A percentile compares a stretch with the other conserved stretches of the same genome.
Evolutionary conservation across 35 echinoderm and acorn worm species (phyloP).

Genomic region (Diadema setosum): DNA sequence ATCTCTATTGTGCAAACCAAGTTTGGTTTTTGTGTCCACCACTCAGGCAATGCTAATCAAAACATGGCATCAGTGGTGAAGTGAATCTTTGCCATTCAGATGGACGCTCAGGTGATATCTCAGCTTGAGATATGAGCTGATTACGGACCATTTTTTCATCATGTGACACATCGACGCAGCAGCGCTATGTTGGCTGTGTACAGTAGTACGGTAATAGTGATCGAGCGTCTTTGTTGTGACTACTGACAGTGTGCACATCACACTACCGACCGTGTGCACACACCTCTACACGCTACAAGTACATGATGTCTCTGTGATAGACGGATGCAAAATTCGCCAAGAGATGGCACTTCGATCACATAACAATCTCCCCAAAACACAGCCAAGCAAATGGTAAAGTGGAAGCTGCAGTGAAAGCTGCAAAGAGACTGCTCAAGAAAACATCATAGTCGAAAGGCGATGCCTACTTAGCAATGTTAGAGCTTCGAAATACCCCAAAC

Average conservation of each 20-base stretch:
- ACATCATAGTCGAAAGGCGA: slow-evolving; percentile 15
- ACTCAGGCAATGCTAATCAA: too few relatives aligned
- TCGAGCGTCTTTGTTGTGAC: slow-evolving; percentile 24
- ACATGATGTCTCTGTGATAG: too few relatives aligned
- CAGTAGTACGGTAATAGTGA: background rate
- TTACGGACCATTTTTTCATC: slow-evolving; percentile 38
- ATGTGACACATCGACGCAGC: slow-evolving; percentile 52
- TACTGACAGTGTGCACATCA: slow-evolving; percentile 4
- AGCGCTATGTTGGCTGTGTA: background rate
- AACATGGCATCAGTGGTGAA: too few relatives aligned
- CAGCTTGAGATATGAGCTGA: too few relatives aligned
- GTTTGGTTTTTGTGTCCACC: too few relatives aligned
- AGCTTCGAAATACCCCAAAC: slow-evolving; percentile 34
- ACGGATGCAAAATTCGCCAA: background rate
- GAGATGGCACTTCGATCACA: background rate
- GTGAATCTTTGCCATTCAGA: too few relatives aligned
- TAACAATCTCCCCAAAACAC: background rate
- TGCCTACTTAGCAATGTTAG: slow-evolving; percentile 44
- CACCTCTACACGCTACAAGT: too few relatives aligned
- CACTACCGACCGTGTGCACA: too few relatives aligned
- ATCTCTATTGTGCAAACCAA: too few relatives aligned
- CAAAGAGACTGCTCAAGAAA: slow-evolving; percentile 20
- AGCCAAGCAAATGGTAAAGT: slow-evolving; percentile 31
- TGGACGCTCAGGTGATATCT: too few relatives aligned
- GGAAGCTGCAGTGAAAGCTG: slow-evolving; percentile 43